Evolutionary conservation across 2,113 vertebrate genomes (phyloP), one percentile per base, ranked within the genome.

Genomic region (Rallus limicola): DNA sequence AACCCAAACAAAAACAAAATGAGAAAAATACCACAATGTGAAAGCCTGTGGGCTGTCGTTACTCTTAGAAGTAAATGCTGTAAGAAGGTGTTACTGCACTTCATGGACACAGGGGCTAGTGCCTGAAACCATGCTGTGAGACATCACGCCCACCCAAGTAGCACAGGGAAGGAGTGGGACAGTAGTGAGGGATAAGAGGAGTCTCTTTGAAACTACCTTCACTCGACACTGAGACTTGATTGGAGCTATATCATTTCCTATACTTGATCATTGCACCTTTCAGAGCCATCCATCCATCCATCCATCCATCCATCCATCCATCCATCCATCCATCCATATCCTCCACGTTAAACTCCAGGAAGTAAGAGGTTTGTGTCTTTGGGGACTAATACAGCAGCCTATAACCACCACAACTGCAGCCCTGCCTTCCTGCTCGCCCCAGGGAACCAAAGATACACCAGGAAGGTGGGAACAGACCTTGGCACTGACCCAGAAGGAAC

Each of bases 381-480:
- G 33, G 10, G 31, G 21, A 62, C 2, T 59, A 68, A 82, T 19
- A 55, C 0, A 5, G 59, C 23, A 42, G 24, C 16, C 6, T 53
- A 3, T 13, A 78, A 48, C 3, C 10, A 64, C 36, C 4, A 33
- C 8, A 83, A 7, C 28, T 34, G 23, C 16, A 67, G 46, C 24
- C 33, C 23, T 92, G 40, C 20, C 36, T 92, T 83, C 9, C 56
- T 78, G 48, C 20, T 3, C 13, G 25, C 14, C 33, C 17, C 56
- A 68, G 9, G 4, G 16, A 78, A 48, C 7, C 5, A 36, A 60
- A 1, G 16, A 5, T 6, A 2, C 68, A 67, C 9, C 2, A 1
- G 8, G 8, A 85, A 16, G 8, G 8, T 62, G 8, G 31, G 31
- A 91, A 72, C 5, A 67, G 36, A 79, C 4, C 13, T 70, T 55